Evolutionary conservation across 1,140 invertebrate species (phyloP), one percentile per base, ranked within the genome.

Genomic region (Solen grandis): DNA sequence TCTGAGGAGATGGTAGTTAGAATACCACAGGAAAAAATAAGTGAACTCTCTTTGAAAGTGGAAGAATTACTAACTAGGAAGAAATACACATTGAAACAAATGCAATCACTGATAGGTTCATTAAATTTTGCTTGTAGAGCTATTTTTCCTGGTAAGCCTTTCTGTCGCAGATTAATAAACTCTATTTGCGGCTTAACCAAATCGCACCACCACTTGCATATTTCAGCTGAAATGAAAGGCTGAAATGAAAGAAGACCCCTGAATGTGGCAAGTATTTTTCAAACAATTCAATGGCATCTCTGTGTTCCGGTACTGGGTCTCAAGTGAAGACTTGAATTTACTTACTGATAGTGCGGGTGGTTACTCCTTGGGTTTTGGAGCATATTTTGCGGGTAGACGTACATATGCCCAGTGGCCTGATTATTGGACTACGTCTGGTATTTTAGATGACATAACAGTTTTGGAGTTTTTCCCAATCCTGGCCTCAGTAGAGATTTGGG

Each of bases 201-300:
- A 52, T 52, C 41, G 1, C 52, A 81, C 73, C 77, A 77, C 55
- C 41, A 66, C 22, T 65, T 84, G 27, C 31, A 62, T 35, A 19
- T 84, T 5, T 46, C 16, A 19, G n/a, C n/a, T n/a, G n/a, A n/a
- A n/a, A n/a, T n/a, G n/a, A n/a, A n/a, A n/a, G n/a, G 22, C 52
- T 14, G 77, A 62, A 14, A 50, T 75, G 16, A 54, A 38, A n/a
- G 5, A 38, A 66, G 77, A 82, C 38, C 29, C 81, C 2, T 2
- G 5, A 57, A 46, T 70, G 8, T 84, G 82, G 82, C n/a, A n/a
- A 25, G 14, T 31, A n/a, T n/a, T n/a, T n/a, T n/a, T n/a, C n/a
- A n/a, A n/a, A n/a, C n/a, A n/a, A n/a, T n/a, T n/a, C n/a, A n/a
- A n/a, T n/a, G n/a, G n/a, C n/a, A n/a, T n/a, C n/a, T n/a, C n/a